Evolutionary conservation across 2,888 invertebrate genomes (phyloP).

Genomic region (Drosophila parthenogenetica): DNA sequence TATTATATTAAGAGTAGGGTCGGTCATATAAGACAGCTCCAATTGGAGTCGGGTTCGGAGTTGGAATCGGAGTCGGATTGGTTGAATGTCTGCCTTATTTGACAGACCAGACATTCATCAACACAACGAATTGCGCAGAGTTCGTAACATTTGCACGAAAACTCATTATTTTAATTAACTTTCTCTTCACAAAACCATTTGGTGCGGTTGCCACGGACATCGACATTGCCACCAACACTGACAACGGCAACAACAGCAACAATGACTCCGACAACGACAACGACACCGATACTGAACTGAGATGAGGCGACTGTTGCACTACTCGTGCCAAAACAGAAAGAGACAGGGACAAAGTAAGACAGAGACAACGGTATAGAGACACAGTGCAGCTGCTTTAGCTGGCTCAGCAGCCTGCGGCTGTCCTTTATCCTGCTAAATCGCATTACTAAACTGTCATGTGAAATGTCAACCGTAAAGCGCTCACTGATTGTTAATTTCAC

Average conservation of each 20-base stretch:
- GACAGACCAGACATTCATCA: slow-evolving; percentile 75
- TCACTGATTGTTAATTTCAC: slow-evolving; percentile 83
- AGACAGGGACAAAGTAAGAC: background rate
- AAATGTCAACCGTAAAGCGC: slow-evolving; percentile 83
- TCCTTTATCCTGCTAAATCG: slow-evolving; percentile 83
- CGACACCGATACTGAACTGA: slow-evolving; percentile 31
- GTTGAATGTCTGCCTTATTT: slow-evolving; percentile 47
- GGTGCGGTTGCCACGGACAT: slow-evolving; percentile 65
- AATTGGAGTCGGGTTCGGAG: background rate
- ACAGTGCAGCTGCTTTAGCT: slow-evolving; percentile 49
- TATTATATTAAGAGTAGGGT: slow-evolving; percentile 38
- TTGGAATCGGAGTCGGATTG: slow-evolving; percentile 11
- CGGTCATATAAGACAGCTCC: slow-evolving; percentile 33
- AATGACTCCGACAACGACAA: slow-evolving; percentile 25
- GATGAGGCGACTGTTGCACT: slow-evolving; percentile 54
- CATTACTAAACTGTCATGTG: slow-evolving; percentile 83
- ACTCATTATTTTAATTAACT: slow-evolving; percentile 84
- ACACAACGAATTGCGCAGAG: slow-evolving; percentile 51
- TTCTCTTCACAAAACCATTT: slow-evolving; percentile 79
- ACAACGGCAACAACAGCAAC: slow-evolving; percentile 25
- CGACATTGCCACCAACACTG: slow-evolving; percentile 56
- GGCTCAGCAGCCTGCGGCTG: slow-evolving; percentile 59
- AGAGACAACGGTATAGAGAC: background rate
- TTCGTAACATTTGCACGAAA: slow-evolving; percentile 71
- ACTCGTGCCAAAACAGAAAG: slow-evolving; percentile 10